Evolutionary conservation across 2,113 vertebrate species (phyloP), one percentile per base, ranked within the genome.

Genomic region (Piprites chloris): DNA sequence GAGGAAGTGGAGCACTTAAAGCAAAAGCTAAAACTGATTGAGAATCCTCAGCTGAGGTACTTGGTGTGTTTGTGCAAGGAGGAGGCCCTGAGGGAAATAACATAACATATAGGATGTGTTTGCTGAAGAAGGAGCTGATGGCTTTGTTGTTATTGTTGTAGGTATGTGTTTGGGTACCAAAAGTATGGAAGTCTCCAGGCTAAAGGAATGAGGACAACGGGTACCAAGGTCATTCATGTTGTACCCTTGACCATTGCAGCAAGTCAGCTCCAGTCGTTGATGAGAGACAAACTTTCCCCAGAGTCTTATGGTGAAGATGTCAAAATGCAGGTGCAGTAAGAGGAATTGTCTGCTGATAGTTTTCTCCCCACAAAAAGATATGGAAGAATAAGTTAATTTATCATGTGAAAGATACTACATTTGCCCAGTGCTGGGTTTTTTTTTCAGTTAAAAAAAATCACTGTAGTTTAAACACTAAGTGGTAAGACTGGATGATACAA

Each of bases 41-140:
- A 99, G 97, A 99, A 99, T 93, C 99, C 99, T 32, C 96, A 99
- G 87, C 96, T 99, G 95, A 98, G 99, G 98, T 99, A 97, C 56
- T 37, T 76, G 69, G 11, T 5, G 46, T 61, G 28, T 84, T 71
- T 91, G 73, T 71, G 49, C 32, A 27, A 65, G 77, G 65, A 82
- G 86, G 76, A 47, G 47, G 41, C 8, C 41, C 35, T 28, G 2
- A 49, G 41, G 55, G 62, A 23, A 62, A 6, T 61, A 62, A 7
- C 67, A 20, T 4, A 11, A 15, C 47, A 11, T 7, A 9, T 11
- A 55, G 39, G n/a, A n/a, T 41, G 11, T 35, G 55, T 24, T 55
- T 11, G 3, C 71, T 69, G 72, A 87, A 50, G 47, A 61, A 89
- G 28, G 49, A 87, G 82, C 52, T 93, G 13, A 91, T 59, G 39